A percentile compares a stretch with the other conserved stretches of the same genome.
These are phyloP conservation scores for Halcyon chelicuti DNA, from an alignment of 2,797 vertebrate species.

Conservation along the genomic window DNA sequence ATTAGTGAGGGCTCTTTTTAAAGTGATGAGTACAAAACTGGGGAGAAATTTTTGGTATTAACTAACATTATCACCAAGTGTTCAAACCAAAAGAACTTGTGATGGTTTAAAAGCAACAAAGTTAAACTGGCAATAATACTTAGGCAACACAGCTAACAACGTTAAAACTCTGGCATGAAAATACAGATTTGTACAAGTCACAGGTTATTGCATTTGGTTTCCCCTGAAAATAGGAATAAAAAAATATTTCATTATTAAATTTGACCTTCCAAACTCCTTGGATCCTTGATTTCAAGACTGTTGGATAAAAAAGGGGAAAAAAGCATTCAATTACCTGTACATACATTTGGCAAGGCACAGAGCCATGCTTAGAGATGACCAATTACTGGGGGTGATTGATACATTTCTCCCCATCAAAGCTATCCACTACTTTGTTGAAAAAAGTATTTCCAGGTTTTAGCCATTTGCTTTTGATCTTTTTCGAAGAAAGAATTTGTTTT, in stretches of 20 bases:
- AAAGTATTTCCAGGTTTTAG: not conserved
- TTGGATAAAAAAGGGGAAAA: not conserved
- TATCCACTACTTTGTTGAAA: not conserved
- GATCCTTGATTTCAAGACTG: not conserved
- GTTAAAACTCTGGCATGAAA: not conserved
- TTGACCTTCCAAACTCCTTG: not conserved
- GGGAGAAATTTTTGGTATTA: not conserved
- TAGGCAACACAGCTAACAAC: not conserved
- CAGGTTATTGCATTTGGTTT: not conserved
- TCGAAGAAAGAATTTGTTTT: not conserved
- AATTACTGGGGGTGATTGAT: not conserved
- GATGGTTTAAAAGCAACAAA: not conserved
- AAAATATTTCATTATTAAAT: not conserved
- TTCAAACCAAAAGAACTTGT: not conserved
- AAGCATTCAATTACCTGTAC: not conserved
- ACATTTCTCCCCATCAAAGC: not conserved
- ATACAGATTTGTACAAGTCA: not conserved
- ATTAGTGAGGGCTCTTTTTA: not conserved
- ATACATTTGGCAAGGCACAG: not conserved
- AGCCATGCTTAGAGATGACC: not conserved
- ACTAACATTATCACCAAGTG: not conserved
- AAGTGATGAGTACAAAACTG: not conserved
- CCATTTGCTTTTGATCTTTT: not conserved
- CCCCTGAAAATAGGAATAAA: not conserved
- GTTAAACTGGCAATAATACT: not conserved